Percentiles rank a stretch among this genome's conserved stretches.
phyloP scores from a whole-genome alignment of 2,113 vertebrate genomes.

The Malurus elegans region DNA sequence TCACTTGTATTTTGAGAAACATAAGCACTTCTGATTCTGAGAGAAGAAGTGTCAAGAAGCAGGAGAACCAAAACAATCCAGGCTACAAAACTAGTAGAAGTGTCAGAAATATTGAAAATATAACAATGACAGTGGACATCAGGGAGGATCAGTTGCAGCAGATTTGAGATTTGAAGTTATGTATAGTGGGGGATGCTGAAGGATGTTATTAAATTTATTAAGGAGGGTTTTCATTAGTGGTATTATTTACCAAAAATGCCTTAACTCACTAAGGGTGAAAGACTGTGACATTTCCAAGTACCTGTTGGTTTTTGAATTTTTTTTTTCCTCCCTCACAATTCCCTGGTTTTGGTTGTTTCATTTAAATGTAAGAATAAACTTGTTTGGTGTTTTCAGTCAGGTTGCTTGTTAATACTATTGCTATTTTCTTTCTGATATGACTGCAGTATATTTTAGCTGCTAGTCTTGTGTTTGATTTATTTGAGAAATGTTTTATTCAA shows the following conservation, averaged over 20 bases:
- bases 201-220: not conserved
- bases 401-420: not conserved
- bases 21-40: not conserved
- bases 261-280: not conserved
- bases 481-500: not conserved
- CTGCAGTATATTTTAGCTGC: not conserved
- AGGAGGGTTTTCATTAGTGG: not conserved
- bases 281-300: not conserved
- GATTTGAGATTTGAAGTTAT: not conserved
- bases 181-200: not conserved
- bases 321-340: not conserved
- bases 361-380: not conserved
- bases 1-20: not conserved
- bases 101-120: not conserved
- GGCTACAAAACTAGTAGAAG: not conserved
- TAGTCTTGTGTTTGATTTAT: not conserved
- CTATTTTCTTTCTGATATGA: not conserved
- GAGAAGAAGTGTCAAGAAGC: not conserved
- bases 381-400: not conserved
- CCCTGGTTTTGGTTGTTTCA: not conserved
- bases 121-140: not conserved
- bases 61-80: not conserved
- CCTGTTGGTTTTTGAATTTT: fast-evolving
- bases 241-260: not conserved
- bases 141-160: not conserved